These are phyloP conservation scores for Aphis gossypii DNA, from an alignment of 1,140 invertebrate genomes.

Conservation along the genomic window DNA sequence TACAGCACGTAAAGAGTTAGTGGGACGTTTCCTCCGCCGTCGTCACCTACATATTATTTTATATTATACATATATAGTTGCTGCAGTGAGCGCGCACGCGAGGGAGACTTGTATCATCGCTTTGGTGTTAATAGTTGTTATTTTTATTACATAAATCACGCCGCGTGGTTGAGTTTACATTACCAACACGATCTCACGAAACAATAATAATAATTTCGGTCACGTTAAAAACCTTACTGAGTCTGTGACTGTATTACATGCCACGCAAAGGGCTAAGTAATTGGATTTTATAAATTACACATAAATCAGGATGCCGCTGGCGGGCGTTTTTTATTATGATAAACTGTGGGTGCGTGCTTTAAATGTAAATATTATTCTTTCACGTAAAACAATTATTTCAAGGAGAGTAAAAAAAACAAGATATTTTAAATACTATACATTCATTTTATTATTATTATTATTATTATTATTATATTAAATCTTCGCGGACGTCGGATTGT, in stretches of 20 bases:
- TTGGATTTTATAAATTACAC: slow-evolving; percentile 54
- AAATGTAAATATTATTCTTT: slow-evolving; percentile 58
- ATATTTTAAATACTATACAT: not conserved
- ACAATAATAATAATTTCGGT: slow-evolving; percentile 44
- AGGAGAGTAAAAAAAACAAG: not conserved
- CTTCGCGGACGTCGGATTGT: not conserved
- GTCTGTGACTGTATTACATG: slow-evolving; percentile 7
- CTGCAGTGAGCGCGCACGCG: not conserved
- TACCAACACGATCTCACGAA: slow-evolving; percentile 32
- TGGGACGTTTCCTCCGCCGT: too few relatives aligned
- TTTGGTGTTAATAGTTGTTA: slow-evolving; percentile 49
- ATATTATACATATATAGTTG: not conserved
- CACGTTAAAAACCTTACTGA: slow-evolving; percentile 20
- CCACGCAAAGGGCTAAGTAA: slow-evolving; percentile 51
- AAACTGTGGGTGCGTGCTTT: slow-evolving; percentile 56
- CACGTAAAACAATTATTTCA: slow-evolving; percentile 43
- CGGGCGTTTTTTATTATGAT: slow-evolving; percentile 47
- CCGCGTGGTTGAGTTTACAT: not conserved
- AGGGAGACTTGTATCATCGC: not conserved
- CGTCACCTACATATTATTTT: not conserved
- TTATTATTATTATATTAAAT: slow-evolving; percentile 23
- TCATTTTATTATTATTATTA: not conserved
- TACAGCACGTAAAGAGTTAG: not conserved
- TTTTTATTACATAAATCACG: slow-evolving; percentile 43
- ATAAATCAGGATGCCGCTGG: slow-evolving; percentile 56